Base-by-base conservation (phyloP, 2,113 vertebrate species). In the Onychorhynchus coronatus region DNA sequence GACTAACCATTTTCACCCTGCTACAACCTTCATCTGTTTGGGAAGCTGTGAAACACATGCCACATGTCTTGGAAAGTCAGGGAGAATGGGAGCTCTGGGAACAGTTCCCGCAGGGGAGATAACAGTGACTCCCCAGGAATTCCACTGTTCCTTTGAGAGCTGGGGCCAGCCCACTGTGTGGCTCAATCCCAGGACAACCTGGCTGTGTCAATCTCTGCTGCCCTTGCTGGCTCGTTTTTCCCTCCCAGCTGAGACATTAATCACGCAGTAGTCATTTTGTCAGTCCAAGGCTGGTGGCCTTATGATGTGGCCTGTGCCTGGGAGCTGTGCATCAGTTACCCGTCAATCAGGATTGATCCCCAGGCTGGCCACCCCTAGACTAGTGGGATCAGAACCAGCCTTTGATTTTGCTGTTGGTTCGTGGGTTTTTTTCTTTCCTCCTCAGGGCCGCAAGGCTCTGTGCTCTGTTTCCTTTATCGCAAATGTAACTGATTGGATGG, bases 191-290 rank as follows among this genome's bases (percentile, higher is more conserved):
- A 49, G 85, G 44, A 71, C 82, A 95, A 91, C 94, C 94, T 95
- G 95, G 82, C 96, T 76, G 85, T 92, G 92, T 95, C 91, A 93
- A 92, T 94, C 82, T 95, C 58, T 31, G 49, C 78, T 91, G 85
- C 62, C 82, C 72, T 83, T 53, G 53, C 92, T 73, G 78, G 37
- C 88, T 96, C 33, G 1, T 80, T 93, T 80, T 85, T 49, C 79
- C 73, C 49, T 88, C 41, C 62, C 37, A 19, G 82, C 24, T 61
- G 82, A 73, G 85, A 11, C 44, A 39, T 88, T 70, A 75, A 76
- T 94, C 75, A 75, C 0, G 0, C 71, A 21, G 41, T 49, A 44
- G 76, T 92, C 23, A 15, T 37, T 86, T 53, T 89, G 76, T 73
- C 67, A 56, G n/a, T 6, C 41, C 50, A 30, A 22, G 70, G 56